phyloP scores from a whole-genome alignment of 2,888 invertebrate genomes.

The Harmothoe impar region DNA sequence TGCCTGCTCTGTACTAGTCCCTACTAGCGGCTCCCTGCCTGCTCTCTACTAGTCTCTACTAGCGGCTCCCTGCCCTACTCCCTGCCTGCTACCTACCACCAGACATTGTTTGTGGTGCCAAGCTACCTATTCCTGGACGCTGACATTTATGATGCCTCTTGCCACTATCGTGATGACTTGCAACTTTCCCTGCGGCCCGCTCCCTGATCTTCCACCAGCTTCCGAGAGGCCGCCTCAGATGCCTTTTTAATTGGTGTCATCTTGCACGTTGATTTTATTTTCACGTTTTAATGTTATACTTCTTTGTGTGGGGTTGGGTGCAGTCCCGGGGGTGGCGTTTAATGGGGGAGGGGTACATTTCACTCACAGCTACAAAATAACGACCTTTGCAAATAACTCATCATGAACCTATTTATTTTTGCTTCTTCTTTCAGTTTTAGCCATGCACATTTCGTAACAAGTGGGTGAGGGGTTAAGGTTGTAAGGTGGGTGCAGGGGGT shows the following conservation, averaged over 20 bases:
- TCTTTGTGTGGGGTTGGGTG: neutral
- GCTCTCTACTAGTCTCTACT: too few species aligned
- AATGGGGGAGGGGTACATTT: too few species aligned
- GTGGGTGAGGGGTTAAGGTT: too few species aligned
- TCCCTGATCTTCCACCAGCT: neutral
- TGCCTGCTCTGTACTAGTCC: too few species aligned
- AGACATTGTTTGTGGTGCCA: slow-evolving; percentile 42
- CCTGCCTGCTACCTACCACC: neutral
- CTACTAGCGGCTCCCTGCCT: too few species aligned
- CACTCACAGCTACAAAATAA: too few species aligned
- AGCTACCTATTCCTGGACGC: neutral
- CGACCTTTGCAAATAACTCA: too few species aligned
- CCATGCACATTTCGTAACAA: too few species aligned
- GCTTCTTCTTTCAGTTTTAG: too few species aligned
- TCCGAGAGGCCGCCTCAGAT: slow-evolving; percentile 2
- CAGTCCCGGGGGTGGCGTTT: too few species aligned
- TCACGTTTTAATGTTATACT: neutral
- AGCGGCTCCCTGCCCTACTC: neutral
- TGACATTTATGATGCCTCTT: neutral
- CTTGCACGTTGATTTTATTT: neutral
- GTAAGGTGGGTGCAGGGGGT: too few species aligned
- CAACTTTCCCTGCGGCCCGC: neutral
- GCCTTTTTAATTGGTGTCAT: neutral
- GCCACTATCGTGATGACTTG: slow-evolving; percentile 7
- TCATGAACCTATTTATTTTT: too few species aligned